phyloP scores from a whole-genome alignment of 2,113 vertebrate genomes.

The Dromas ardeola region DNA sequence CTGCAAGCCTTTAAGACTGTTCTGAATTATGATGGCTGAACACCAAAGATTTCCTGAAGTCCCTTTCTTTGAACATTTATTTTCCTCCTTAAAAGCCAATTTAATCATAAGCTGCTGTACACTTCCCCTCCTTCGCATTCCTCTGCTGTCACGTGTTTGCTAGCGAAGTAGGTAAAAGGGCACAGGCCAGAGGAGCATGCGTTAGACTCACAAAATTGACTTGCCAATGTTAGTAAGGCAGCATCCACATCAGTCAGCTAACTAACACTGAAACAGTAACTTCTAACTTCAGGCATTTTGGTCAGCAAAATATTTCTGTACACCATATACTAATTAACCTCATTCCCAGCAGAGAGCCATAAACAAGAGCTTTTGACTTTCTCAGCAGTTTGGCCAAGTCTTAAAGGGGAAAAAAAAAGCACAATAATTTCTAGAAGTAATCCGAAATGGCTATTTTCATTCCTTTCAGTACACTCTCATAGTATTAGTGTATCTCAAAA shows the following conservation, averaged over 20 bases:
- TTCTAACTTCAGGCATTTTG: not conserved
- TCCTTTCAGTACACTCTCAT: not conserved
- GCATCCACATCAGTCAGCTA: not conserved
- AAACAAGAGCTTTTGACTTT: not conserved
- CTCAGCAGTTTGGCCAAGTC: not conserved
- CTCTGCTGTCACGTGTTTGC: not conserved
- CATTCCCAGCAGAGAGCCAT: not conserved
- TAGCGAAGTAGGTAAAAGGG: conserved; percentile 58
- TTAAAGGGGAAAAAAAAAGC: not conserved
- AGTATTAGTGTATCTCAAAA: not conserved
- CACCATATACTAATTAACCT: not conserved
- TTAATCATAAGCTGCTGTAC: not conserved
- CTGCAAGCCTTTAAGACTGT: not conserved
- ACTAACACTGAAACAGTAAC: not conserved
- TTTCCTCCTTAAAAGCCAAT: not conserved
- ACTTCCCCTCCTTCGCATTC: conserved; percentile 37
- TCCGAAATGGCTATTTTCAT: not conserved
- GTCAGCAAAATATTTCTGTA: not conserved
- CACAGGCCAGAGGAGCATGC: not conserved
- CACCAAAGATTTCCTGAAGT: not conserved
- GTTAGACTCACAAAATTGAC: not conserved
- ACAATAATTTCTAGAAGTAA: not conserved
- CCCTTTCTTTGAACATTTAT: not conserved
- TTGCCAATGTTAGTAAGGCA: not conserved
- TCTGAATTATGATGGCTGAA: not conserved